Percentiles rank a stretch among this genome's conserved stretches.
phyloP scores from a whole-genome alignment of 2,113 vertebrate species.

The Aleadryas rufinucha region DNA sequence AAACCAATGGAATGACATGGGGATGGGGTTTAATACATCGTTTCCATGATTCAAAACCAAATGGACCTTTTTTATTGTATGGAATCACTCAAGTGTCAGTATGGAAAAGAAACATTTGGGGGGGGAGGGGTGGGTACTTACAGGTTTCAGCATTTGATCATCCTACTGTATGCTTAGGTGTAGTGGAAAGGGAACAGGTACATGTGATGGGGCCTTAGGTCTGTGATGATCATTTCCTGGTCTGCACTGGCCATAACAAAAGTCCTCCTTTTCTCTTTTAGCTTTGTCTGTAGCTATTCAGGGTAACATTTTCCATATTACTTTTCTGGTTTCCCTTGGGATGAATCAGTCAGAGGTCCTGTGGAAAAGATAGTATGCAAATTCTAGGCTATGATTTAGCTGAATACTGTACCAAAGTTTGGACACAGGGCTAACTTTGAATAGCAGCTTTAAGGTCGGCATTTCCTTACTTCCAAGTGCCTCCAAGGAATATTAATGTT shows the following conservation, averaged over 20 bases:
- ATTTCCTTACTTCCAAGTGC: neutral
- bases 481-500: neutral
- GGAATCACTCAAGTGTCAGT: neutral
- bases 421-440: neutral
- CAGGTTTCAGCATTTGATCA: neutral
- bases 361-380: neutral
- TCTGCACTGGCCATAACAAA: neutral
- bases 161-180: neutral
- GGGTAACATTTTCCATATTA: neutral
- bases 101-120: neutral
- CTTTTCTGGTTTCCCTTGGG: neutral
- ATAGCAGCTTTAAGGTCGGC: neutral
- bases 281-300: neutral
- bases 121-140: rapidly evolving
- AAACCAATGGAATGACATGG: neutral
- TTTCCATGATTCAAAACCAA: neutral
- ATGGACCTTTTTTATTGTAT: neutral
- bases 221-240: neutral
- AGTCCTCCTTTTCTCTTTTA: neutral
- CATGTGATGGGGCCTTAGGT: neutral
- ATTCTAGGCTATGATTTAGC: conserved; percentile 6
- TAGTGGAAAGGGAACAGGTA: neutral
- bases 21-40: neutral
- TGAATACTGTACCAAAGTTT: neutral
- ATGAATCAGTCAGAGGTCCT: neutral